A percentile compares a stretch with the other conserved stretches of the same genome.
Evolutionary conservation across 2,113 vertebrate species (phyloP).

Genomic region (Perognathus longimembris): DNA sequence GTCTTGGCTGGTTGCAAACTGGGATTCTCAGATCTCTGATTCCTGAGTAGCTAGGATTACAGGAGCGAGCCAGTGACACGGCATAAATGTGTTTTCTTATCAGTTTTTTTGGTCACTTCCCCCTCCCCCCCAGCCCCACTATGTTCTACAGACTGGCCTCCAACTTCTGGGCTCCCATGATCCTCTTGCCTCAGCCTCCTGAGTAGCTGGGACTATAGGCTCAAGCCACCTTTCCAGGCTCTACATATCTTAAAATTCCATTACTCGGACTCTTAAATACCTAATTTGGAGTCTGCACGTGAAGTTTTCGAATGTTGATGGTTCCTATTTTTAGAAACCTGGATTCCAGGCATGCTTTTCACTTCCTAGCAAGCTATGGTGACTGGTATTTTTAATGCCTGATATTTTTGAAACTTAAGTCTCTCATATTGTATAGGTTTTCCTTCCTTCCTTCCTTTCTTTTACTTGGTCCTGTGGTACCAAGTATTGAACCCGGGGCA

Average conservation of each 20-base stretch:
- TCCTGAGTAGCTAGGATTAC: too few relatives aligned
- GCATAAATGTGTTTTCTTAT: background rate
- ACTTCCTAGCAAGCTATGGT: background rate
- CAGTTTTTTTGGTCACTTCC: background rate
- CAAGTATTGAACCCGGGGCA: too few relatives aligned
- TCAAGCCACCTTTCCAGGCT: background rate
- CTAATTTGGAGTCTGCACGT: background rate
- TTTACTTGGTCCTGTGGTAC: too few relatives aligned
- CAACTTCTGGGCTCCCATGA: background rate
- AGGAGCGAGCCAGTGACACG: too few relatives aligned
- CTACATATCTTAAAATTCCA: background rate
- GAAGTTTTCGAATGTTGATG: background rate
- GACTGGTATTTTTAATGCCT: background rate
- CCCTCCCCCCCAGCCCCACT: too few relatives aligned
- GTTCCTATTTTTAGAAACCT: slow-evolving; percentile 19
- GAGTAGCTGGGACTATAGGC: background rate
- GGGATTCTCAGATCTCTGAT: too few relatives aligned
- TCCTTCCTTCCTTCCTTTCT: background rate
- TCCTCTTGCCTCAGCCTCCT: background rate
- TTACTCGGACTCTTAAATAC: background rate
- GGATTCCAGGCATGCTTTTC: background rate
- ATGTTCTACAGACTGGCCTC: background rate
- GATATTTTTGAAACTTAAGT: background rate
- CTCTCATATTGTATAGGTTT: background rate
- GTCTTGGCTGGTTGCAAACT: too few relatives aligned